A percentile compares a stretch with the other conserved stretches of the same genome.
Evolutionary conservation across 2,888 invertebrate genomes (phyloP).

Genomic region (Drosophila fulvimacula): DNA sequence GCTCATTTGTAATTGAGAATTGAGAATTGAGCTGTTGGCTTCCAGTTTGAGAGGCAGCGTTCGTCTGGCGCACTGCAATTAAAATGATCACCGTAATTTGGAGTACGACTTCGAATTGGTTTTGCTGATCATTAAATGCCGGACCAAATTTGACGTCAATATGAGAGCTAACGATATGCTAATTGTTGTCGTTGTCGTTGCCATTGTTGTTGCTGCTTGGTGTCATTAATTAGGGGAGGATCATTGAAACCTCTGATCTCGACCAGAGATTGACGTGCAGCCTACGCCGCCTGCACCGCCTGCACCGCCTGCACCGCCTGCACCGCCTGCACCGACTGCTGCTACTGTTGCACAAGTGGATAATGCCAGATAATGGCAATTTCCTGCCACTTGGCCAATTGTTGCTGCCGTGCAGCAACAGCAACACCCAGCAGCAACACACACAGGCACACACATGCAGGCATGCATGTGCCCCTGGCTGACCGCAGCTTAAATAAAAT

Average conservation of each 20-base stretch:
- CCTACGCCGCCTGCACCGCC: conserved; percentile 60
- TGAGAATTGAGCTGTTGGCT: conserved; percentile 25
- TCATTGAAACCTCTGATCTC: conserved; percentile 73
- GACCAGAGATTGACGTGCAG: conserved; percentile 66
- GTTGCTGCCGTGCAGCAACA: conserved; percentile 67
- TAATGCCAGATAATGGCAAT: conserved; percentile 82
- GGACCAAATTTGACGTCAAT: conserved; percentile 77
- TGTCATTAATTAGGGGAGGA: conserved; percentile 78
- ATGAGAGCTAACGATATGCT: conserved; percentile 78
- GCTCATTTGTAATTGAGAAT: conserved; percentile 49
- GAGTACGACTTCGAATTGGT: conserved; percentile 57
- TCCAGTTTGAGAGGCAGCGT: conserved; percentile 32
- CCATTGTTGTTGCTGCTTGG: conserved; percentile 14
- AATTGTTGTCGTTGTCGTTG: conserved; percentile 59
- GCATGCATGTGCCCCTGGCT: conserved; percentile 67
- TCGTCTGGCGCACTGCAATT: conserved; percentile 79
- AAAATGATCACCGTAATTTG: conserved; percentile 79
- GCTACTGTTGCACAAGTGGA: conserved; percentile 77
- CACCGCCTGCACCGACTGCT: conserved; percentile 49
- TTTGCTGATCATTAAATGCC: conserved; percentile 57
- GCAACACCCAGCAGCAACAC: conserved; percentile 26
- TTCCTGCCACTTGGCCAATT: conserved; percentile 82
- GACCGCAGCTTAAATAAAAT: conserved; percentile 82
- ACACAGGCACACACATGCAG: conserved; percentile 17
- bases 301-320: no score